These are phyloP conservation scores for Drosophila arizonae DNA, from an alignment of 1,140 invertebrate species.

Conservation along the genomic window DNA sequence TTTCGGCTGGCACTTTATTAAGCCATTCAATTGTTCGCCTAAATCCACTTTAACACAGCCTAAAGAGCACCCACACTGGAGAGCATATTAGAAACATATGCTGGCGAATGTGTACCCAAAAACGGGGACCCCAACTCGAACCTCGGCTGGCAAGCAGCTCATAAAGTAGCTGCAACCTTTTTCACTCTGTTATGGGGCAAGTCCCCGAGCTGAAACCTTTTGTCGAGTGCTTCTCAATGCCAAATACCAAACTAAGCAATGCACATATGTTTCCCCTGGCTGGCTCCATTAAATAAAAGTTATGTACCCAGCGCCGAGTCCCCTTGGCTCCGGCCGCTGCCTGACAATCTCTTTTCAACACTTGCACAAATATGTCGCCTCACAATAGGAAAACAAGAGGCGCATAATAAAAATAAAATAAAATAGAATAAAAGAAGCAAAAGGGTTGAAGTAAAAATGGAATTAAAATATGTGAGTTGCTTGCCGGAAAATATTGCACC, in stretches of 20 bases:
- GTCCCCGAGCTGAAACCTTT: constrained; percentile 41
- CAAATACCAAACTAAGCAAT: constrained; percentile 51
- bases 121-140: not conserved
- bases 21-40: constrained; percentile 2
- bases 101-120: constrained; percentile 6
- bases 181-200: constrained; percentile 14
- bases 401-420: constrained; percentile 13
- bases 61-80: constrained; percentile 1
- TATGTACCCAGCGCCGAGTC: constrained; percentile 39
- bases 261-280: constrained; percentile 51
- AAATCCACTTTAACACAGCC: constrained; percentile 18
- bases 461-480: constrained; percentile 73
- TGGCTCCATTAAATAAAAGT: constrained; percentile 71
- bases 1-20: constrained; percentile 10
- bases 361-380: constrained; percentile 59
- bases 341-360: constrained; percentile 62
- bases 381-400: constrained; percentile 17
- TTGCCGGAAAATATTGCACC: constrained; percentile 66
- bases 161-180: constrained; percentile 51
- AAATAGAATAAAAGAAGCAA: constrained; percentile 11
- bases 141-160: not conserved
- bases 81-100: constrained; percentile 60
- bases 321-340: not conserved
- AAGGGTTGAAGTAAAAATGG: constrained; percentile 73
- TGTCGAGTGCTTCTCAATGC: constrained; percentile 64